Base-by-base conservation (phyloP, 2,888 invertebrate species). In the Laothoe populi region DNA sequence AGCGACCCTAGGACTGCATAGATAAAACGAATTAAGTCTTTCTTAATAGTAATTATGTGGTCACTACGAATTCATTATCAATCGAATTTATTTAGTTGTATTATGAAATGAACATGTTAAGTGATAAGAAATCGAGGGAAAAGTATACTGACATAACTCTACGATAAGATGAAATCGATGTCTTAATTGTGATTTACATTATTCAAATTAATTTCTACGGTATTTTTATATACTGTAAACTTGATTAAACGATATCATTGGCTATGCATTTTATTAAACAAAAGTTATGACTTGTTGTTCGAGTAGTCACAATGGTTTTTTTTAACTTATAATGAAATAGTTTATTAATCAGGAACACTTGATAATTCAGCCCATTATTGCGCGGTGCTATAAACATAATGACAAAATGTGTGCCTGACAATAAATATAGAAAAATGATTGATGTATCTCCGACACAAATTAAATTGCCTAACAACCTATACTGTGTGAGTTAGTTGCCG, bases 151-250 rank as follows among this genome's bases (percentile, higher is more conserved):
- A 44, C 44, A 44, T 44, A 44, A 44, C 16, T 7, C 1, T 7
- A 44, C 8, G 42, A 42, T 42, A 42, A 44, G 44, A 44, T 44
- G 19, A 19, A 44, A 44, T 44, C 44, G 44, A 19, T 44, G 19
- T 44, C 19, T 19, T 44, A 19, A 38, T 13, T 38, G 38, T 38
- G 38, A 2, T 8, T 19, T 7, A 44, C 44, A 44, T 44, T 44
- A 44, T 44, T 44, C 19, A 44, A 44, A 44, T 21, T 8, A 8
- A 5, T 19, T 19, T 44, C 19, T 44, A 44, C 19, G 44, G 44
- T 1, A 44, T 19, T 44, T 44, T 19, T 44, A 44, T 19, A 19
- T 19, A 38, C 1, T 38, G 13, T 38, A 38, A 31, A 11, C 13
- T 13, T 11, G 13, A 38, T 38, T 11, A 13, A 13, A 13, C 38